phyloP scores from a whole-genome alignment of 2,113 vertebrate species.

The Spermophilus dauricus region DNA sequence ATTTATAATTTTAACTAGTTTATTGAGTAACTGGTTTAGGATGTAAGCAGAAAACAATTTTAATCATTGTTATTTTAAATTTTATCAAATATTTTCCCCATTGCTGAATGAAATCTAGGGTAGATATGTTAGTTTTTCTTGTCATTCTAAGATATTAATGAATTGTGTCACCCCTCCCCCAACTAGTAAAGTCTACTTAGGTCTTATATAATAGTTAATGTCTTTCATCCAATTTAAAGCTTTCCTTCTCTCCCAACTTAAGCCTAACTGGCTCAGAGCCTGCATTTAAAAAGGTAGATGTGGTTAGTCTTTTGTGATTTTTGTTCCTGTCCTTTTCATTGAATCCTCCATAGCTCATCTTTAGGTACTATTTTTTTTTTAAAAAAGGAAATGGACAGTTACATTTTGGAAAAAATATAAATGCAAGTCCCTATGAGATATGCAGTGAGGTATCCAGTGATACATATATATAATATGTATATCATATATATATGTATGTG shows the following conservation, averaged over 20 bases:
- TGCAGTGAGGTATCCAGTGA: not conserved
- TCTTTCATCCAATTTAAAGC: not conserved
- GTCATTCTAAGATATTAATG: not conserved
- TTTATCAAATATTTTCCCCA: not conserved
- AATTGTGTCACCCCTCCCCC: not conserved
- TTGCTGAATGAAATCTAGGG: not conserved
- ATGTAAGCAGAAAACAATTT: too few relatives aligned
- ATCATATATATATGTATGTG: too few relatives aligned
- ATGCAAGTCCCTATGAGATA: not conserved
- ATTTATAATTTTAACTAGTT: not conserved
- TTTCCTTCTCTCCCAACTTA: not conserved
- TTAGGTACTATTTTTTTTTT: not conserved
- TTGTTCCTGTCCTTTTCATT: not conserved
- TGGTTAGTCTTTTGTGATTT: not conserved
- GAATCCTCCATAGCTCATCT: not conserved
- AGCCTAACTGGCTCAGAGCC: not conserved
- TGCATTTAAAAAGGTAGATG: not conserved
- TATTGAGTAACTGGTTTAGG: not conserved
- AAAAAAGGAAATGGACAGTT: not conserved
- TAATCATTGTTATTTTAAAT: conserved; percentile 1
- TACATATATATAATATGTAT: too few relatives aligned
- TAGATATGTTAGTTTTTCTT: not conserved
- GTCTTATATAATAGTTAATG: not conserved
- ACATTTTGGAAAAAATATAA: not conserved
- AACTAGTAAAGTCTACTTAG: not conserved